These are phyloP conservation scores for Trochalopteron elliotii DNA, from an alignment of 2,113 vertebrate genomes.

Conservation along the genomic window DNA sequence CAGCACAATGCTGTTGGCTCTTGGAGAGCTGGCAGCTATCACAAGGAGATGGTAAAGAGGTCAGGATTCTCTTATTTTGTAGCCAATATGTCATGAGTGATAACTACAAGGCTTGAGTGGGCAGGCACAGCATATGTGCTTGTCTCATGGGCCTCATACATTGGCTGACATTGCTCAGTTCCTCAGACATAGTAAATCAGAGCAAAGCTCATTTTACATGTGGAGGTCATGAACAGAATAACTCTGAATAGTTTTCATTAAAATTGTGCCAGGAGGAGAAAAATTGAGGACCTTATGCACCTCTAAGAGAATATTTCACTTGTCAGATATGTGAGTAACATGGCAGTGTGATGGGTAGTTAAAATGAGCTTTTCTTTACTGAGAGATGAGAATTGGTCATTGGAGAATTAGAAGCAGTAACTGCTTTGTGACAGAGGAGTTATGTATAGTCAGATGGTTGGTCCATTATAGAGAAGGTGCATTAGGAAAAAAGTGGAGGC, in stretches of 20 bases:
- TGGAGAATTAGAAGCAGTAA: background rate
- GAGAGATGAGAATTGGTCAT: background rate
- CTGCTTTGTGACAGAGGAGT: background rate
- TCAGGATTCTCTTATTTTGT: background rate
- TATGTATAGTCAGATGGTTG: background rate
- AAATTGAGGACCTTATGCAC: background rate
- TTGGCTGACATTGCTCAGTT: background rate
- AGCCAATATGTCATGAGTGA: background rate
- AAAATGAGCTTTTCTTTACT: background rate
- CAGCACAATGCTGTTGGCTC: fast-evolving
- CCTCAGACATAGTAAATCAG: background rate
- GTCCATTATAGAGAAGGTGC: background rate
- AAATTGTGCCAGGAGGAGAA: background rate
- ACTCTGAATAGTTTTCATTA: background rate
- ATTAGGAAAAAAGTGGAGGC: background rate
- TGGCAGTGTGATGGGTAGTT: background rate
- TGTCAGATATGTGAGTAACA: background rate
- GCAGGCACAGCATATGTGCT: background rate
- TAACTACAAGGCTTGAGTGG: background rate
- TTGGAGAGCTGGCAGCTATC: background rate
- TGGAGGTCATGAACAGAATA: background rate
- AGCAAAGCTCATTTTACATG: background rate
- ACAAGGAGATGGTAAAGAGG: background rate
- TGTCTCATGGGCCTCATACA: background rate
- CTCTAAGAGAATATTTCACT: background rate